phyloP scores from a whole-genome alignment of 2,113 vertebrate species.

The Nibea coibor region DNA sequence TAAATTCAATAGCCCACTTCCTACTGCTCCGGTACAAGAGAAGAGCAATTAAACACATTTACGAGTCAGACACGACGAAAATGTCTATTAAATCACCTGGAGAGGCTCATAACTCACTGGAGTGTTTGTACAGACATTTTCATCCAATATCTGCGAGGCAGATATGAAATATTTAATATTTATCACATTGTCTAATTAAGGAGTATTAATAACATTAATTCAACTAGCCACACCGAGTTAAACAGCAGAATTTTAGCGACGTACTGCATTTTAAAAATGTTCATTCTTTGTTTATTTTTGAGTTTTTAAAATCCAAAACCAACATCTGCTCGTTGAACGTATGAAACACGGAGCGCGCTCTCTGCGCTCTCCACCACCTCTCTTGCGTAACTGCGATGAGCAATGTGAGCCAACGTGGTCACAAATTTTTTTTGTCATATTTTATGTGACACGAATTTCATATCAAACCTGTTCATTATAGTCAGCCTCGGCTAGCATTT shows the following conservation, averaged over 20 bases:
- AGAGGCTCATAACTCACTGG: slow-evolving; percentile 54
- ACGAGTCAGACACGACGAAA: slow-evolving; percentile 59
- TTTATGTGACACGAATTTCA: not conserved
- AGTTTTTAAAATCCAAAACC: not conserved
- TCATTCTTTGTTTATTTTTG: not conserved
- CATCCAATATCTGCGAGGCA: not conserved
- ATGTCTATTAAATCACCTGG: slow-evolving; percentile 63
- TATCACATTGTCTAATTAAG: not conserved
- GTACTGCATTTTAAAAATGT: not conserved
- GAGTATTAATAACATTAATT: not conserved
- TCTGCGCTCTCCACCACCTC: not conserved
- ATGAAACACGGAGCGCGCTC: slow-evolving; percentile 1
- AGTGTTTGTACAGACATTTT: slow-evolving; percentile 27
- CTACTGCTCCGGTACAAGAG: slow-evolving; percentile 60
- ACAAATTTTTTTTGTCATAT: not conserved
- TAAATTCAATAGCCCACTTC: slow-evolving; percentile 72
- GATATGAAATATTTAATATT: not conserved
- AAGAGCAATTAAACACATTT: slow-evolving; percentile 75
- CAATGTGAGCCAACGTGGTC: not conserved
- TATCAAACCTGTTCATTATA: not conserved
- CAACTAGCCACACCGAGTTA: not conserved
- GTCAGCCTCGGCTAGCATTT: not conserved
- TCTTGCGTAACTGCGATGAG: slow-evolving; percentile 38
- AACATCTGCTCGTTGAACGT: not conserved
- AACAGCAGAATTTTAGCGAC: not conserved